Percentiles rank a stretch among this genome's conserved stretches.
These are phyloP conservation scores for Parnassius apollo DNA, from an alignment of 2,888 invertebrate genomes.

Conservation along the genomic window DNA sequence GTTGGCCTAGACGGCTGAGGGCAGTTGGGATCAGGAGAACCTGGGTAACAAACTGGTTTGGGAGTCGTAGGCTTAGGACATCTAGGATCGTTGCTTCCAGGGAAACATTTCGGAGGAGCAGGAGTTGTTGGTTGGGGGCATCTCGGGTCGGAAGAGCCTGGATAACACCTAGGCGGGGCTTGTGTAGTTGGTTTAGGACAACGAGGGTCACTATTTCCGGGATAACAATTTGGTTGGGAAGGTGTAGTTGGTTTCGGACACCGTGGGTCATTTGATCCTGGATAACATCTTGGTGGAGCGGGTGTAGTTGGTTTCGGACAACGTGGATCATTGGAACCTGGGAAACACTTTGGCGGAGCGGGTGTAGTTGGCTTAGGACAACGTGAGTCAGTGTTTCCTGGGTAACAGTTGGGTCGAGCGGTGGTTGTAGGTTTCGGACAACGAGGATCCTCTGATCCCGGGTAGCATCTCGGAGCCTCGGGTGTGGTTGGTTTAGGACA, in stretches of 20 bases:
- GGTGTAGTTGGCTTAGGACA: conserved; percentile 34
- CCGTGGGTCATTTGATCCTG: conserved; percentile 42
- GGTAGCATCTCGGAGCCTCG: neutral
- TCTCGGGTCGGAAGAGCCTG: conserved; percentile 21
- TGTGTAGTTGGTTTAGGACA: conserved; percentile 36
- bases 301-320: conserved; percentile 40
- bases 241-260: conserved; percentile 46
- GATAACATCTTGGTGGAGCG: conserved; percentile 30
- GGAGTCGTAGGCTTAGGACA: conserved; percentile 41
- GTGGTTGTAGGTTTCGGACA: conserved; percentile 5
- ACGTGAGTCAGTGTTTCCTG: neutral
- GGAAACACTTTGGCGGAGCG: conserved; percentile 46
- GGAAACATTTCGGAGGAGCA: conserved; percentile 29
- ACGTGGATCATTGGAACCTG: conserved; percentile 41
- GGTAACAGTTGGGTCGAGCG: neutral
- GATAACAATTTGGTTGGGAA: conserved; percentile 36
- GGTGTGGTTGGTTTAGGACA: conserved; percentile 9
- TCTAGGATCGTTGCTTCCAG: conserved; percentile 31
- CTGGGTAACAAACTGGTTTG: conserved; percentile 44
- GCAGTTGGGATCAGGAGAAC: conserved; percentile 40
- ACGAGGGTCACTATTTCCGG: conserved; percentile 32
- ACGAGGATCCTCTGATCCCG: neutral
- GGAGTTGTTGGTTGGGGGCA: conserved; percentile 40
- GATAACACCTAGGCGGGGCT: conserved; percentile 3
- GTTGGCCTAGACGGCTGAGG: conserved; percentile 42